Conservation (phyloP, 2,888 invertebrate genomes). For the Drosophila phalerata region DNA sequence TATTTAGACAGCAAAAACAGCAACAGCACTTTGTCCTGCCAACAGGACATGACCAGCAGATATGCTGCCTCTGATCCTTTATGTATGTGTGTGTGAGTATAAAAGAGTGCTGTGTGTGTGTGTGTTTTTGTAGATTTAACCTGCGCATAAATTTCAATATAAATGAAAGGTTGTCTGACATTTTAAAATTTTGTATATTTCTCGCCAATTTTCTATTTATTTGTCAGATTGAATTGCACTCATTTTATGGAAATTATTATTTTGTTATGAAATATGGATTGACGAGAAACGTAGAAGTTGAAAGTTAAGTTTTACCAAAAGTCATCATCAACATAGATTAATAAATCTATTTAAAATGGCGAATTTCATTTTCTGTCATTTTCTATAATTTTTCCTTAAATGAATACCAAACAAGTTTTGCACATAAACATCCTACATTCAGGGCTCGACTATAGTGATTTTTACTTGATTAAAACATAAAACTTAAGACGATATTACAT, state of each 20-base stretch:
- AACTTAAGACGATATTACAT: too few species aligned
- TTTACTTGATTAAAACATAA: too few species aligned
- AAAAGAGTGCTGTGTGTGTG: conserved; percentile 15
- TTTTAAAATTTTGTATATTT: conserved; percentile 47
- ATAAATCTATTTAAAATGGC: too few species aligned
- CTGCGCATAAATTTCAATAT: conserved; percentile 79
- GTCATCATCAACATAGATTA: too few species aligned
- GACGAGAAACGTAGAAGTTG: background rate
- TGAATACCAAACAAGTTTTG: too few species aligned
- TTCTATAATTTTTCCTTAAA: too few species aligned
- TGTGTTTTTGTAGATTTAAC: conserved; percentile 56
- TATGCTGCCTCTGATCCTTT: conserved; percentile 34
- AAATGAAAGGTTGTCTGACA: conserved; percentile 68
- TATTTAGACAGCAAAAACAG: conserved; percentile 82
- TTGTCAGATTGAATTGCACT: conserved; percentile 29
- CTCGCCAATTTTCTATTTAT: conserved; percentile 52
- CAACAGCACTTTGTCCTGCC: conserved; percentile 58
- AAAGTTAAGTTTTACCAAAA: too few species aligned
- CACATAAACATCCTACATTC: too few species aligned
- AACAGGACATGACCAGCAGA: conserved; percentile 70
- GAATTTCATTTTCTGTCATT: too few species aligned
- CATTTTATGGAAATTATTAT: background rate
- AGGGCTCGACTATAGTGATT: too few species aligned
- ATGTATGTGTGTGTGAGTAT: conserved; percentile 4
- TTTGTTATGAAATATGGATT: background rate